Percentiles rank a stretch among this genome's conserved stretches.
Evolutionary conservation across 2,797 vertebrate genomes (phyloP).

Genomic region (Tauraco hartlaubi): DNA sequence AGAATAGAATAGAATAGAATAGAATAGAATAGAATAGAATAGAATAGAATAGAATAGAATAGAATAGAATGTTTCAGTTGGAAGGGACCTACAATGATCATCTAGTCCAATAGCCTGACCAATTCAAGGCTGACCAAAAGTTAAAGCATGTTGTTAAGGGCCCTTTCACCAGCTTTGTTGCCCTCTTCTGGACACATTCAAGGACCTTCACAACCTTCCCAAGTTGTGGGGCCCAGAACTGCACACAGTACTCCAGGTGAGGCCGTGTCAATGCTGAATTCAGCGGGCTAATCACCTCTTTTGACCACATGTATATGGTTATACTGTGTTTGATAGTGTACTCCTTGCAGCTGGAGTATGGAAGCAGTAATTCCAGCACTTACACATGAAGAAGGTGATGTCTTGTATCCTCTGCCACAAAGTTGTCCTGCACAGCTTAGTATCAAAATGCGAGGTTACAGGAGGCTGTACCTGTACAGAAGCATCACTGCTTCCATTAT

Average conservation of each 20-base stretch:
- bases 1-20: too few relatives aligned
- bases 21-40: not conserved
- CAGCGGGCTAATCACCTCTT: too few relatives aligned
- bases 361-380: not conserved
- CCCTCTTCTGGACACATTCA: too few relatives aligned
- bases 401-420: not conserved
- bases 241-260: not conserved
- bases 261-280: too few relatives aligned
- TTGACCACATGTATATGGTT: too few relatives aligned
- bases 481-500: not conserved
- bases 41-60: not conserved
- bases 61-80: too few relatives aligned
- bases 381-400: not conserved
- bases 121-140: not conserved
- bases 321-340: too few relatives aligned
- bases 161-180: too few relatives aligned
- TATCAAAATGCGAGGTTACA: not conserved
- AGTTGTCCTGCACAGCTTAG: not conserved
- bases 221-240: too few relatives aligned
- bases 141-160: not conserved
- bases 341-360: not conserved
- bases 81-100: too few relatives aligned
- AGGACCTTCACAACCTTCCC: too few relatives aligned
- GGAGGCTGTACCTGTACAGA: not conserved
- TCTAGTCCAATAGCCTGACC: too few relatives aligned